Conservation (phyloP, 2,888 invertebrate genomes). For the Caenorhabditis virilis region DNA sequence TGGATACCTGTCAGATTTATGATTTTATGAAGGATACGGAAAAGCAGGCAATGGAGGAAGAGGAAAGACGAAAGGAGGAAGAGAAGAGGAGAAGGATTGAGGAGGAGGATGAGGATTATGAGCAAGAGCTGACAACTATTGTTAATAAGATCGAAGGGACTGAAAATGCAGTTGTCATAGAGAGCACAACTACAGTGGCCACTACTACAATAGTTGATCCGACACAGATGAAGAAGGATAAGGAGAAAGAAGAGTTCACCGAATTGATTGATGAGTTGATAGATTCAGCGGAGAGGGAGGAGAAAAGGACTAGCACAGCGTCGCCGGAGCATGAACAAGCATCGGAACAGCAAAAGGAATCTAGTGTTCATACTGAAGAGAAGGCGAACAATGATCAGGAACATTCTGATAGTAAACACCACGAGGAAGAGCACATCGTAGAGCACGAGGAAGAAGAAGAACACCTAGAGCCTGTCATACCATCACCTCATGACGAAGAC, state of each 20-base stretch:
- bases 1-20: constrained; percentile 52
- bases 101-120: constrained; percentile 17
- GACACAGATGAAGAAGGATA: not conserved
- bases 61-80: constrained; percentile 27
- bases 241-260: constrained; percentile 27
- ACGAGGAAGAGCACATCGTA: too few relatives aligned
- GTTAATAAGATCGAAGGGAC: constrained; percentile 34
- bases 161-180: constrained; percentile 6
- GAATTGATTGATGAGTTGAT: constrained; percentile 32
- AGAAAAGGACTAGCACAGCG: constrained; percentile 3
- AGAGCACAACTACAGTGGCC: not conserved
- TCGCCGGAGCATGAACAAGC: not conserved
- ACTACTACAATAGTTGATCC: not conserved
- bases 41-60: constrained; percentile 18
- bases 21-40: constrained; percentile 43
- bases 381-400: too few relatives aligned
- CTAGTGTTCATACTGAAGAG: too few relatives aligned
- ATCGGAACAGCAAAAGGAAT: too few relatives aligned
- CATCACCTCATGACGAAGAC: not conserved
- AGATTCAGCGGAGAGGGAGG: constrained; percentile 7
- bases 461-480: too few relatives aligned
- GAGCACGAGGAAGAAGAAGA: too few relatives aligned
- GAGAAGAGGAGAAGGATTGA: constrained; percentile 29
- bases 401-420: too few relatives aligned
- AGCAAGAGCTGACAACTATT: constrained; percentile 40